phyloP scores from a whole-genome alignment of 2,888 invertebrate species.

The Phania funesta region DNA sequence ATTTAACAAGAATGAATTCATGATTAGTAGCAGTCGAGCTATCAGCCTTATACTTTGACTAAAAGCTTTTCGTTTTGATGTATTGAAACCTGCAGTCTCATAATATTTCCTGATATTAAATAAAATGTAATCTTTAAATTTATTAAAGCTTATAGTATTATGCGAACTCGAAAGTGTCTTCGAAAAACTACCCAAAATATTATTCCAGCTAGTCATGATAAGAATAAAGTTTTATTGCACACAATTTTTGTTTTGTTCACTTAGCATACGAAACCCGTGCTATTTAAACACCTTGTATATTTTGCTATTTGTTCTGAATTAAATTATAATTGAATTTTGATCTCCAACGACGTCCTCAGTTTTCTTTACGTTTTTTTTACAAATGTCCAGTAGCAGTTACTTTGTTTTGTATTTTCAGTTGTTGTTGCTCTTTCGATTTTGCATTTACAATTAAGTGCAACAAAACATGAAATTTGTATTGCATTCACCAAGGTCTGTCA shows the following conservation, averaged over 20 bases:
- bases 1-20: too few relatives aligned
- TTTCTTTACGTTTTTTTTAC: background rate
- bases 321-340: constrained; percentile 50
- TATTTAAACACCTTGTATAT: background rate
- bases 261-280: background rate
- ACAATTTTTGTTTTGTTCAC: background rate
- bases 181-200: too few relatives aligned
- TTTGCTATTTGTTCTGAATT: constrained; percentile 24
- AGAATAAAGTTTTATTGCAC: too few relatives aligned
- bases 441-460: constrained; percentile 55
- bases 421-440: constrained; percentile 27
- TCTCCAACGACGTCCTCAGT: background rate
- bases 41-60: too few relatives aligned
- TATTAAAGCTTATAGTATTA: too few relatives aligned
- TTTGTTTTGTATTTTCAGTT: background rate
- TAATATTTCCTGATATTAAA: too few relatives aligned
- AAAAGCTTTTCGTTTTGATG: too few relatives aligned
- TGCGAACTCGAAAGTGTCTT: too few relatives aligned
- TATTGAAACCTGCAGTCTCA: too few relatives aligned
- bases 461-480: constrained; percentile 56
- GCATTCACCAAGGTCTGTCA: constrained; percentile 41
- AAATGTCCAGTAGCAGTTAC: constrained; percentile 2
- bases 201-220: too few relatives aligned
- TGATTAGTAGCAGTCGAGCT: too few relatives aligned
- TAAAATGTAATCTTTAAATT: too few relatives aligned